Evolutionary conservation across 2,113 vertebrate genomes (phyloP), one percentile per base, ranked within the genome.

Genomic region (Peromyscus maniculatus): DNA sequence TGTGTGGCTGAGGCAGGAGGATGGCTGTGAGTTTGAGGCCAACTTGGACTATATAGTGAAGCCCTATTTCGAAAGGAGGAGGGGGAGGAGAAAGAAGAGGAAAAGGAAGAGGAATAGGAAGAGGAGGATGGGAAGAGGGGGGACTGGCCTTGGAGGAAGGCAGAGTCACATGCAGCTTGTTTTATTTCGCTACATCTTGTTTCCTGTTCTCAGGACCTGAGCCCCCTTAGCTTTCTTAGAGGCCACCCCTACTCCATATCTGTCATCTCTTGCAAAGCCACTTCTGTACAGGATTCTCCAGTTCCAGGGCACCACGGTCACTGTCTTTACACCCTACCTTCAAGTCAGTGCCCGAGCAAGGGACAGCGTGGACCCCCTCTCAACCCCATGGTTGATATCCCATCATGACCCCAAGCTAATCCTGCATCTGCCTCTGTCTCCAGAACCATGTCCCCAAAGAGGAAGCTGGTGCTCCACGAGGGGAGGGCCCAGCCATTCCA

Each of bases 401-500:
- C 0, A 0, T 1, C 16, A n/a, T 26, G 36, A 84, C 7, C 19
- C 62, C 31, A 21, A 62, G 19, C 86, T n/a, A 72, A 49, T 31
- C 8, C 52, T 91, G 49, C 6, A 3, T 55, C 82, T 71, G 12
- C 79, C 59, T 97, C 13, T 89, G 11, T 77, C 43, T 94, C 31
- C 97, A 99, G 99, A 99, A 99, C 98, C 99, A 98, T 91, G 83
- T 98, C 89, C 96, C 98, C 80, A 99, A 99, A 98, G 99, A 99
- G 0, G 99, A 99, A 55, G 87, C 95, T 66, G 97, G 97, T 33
- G 97, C 46, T 39, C 94, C 97, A 21, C 96, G 98, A 55, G 98
- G 99, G 0, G 99, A 99, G 13, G 99, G 99, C 66, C 98, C 99
- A 8, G 98, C 99, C 46, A 99, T 99, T 24, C 98, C 99, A 16